Conservation (phyloP, 2,113 vertebrate species). For the Vireo altiloquus region DNA sequence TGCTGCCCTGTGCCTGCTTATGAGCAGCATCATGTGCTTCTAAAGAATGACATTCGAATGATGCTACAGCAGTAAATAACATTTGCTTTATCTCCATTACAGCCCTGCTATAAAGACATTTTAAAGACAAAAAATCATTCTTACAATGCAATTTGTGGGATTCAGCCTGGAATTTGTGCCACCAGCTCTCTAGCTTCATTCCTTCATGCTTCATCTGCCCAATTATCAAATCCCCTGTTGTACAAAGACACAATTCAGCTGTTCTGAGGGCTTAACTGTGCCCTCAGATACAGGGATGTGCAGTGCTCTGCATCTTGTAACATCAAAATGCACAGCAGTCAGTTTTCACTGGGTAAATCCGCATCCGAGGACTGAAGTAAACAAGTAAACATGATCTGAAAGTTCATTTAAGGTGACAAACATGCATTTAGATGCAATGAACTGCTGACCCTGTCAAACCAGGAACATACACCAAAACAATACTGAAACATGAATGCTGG, state of each 20-base stretch:
- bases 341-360: neutral
- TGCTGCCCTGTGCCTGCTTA: neutral
- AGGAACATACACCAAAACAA: neutral
- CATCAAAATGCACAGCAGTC: conserved; percentile 2
- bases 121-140: neutral
- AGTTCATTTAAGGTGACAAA: neutral
- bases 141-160: neutral
- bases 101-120: neutral
- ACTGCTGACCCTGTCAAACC: neutral
- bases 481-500: neutral
- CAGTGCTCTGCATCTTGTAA: conserved; percentile 38
- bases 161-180: conserved; percentile 55
- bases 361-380: neutral
- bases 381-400: neutral
- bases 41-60: neutral
- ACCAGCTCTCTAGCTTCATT: conserved; percentile 60
- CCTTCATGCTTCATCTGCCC: conserved; percentile 68
- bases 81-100: conserved; percentile 22
- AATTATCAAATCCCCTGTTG: conserved; percentile 63
- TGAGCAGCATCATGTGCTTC: neutral
- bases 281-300: conserved; percentile 46
- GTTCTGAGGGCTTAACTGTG: conserved; percentile 59
- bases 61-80: neutral
- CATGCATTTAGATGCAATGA: neutral
- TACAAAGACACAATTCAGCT: conserved; percentile 61